Conservation (phyloP, 1,140 invertebrate genomes). For the Amphibalanus amphitrite region DNA sequence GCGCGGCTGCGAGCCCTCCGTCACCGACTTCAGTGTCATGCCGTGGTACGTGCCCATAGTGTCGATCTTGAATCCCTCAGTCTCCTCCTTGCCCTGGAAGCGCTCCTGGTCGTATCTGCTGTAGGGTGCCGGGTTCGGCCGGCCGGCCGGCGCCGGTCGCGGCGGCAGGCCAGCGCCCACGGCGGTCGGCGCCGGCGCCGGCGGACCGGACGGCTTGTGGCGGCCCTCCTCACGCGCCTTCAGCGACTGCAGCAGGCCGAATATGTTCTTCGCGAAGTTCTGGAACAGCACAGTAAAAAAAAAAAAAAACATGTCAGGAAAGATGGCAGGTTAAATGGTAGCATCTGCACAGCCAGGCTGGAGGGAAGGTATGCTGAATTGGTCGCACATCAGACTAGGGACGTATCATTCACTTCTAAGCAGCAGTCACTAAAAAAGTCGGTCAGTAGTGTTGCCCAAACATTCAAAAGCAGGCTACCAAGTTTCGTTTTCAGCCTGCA, state of each 20-base stretch:
- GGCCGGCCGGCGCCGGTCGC: conserved; percentile 39
- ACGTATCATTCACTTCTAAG: no score
- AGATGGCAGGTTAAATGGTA: no score
- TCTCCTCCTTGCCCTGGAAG: conserved; percentile 58
- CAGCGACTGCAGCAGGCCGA: conserved; percentile 78
- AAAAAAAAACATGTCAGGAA: no score
- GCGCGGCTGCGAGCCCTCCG: conserved; percentile 49
- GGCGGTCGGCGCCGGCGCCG: conserved; percentile 43
- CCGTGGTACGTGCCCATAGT: conserved; percentile 95
- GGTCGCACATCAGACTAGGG: no score
- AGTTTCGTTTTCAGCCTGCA: no score
- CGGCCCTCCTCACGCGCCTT: conserved; percentile 84
- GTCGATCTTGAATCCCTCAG: conserved; percentile 95
- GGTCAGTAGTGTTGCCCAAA: no score
- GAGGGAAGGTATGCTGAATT: no score
- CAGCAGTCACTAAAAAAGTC: no score
- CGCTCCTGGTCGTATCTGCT: conserved; percentile 98
- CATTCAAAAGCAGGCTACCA: no score
- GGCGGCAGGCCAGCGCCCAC: conserved; percentile 35
- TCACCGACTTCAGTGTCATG: conserved; percentile 92
- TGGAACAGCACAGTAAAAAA: conserved; percentile 24
- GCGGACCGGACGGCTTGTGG: conserved; percentile 26
- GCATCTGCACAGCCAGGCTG: no score
- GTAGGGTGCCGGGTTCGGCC: conserved; percentile 57
- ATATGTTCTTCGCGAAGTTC: conserved; percentile 83